Conservation (phyloP, 2,888 invertebrate species). For the Synanthedon tipuliformis region DNA sequence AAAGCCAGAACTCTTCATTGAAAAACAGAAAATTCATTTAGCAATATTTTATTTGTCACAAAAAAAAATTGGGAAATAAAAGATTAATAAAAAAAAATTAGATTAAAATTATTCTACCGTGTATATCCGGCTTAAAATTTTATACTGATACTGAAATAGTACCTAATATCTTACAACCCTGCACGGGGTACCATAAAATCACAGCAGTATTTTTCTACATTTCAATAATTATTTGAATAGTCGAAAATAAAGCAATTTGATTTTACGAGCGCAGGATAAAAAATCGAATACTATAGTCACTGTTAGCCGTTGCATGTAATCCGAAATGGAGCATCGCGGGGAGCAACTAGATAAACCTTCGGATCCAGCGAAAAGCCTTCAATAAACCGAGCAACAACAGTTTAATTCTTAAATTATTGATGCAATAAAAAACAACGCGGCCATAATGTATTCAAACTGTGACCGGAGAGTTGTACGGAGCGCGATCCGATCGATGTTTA, state of each 20-base stretch:
- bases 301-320: neutral
- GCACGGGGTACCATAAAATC: constrained; percentile 16
- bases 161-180: constrained; percentile 7
- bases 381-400: constrained; percentile 28
- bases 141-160: too few relatives aligned
- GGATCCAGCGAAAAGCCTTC: constrained; percentile 17
- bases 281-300: constrained; percentile 1
- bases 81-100: too few relatives aligned
- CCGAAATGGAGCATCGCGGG: constrained; percentile 15
- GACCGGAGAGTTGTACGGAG: constrained; percentile 40
- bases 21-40: too few relatives aligned
- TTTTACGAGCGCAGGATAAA: constrained; percentile 37
- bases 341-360: constrained; percentile 16
- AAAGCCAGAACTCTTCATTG: too few relatives aligned
- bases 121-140: too few relatives aligned
- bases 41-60: too few relatives aligned
- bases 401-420: constrained; percentile 58
- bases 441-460: constrained; percentile 55
- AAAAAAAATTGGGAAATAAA: too few relatives aligned
- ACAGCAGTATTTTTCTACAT: constrained; percentile 12
- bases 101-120: too few relatives aligned
- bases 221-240: constrained; percentile 21
- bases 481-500: constrained; percentile 54
- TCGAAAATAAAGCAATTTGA: constrained; percentile 38
- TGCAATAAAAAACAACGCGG: constrained; percentile 47